These are phyloP conservation scores for Catharus minimus DNA, from an alignment of 2,113 vertebrate genomes.

Conservation along the genomic window DNA sequence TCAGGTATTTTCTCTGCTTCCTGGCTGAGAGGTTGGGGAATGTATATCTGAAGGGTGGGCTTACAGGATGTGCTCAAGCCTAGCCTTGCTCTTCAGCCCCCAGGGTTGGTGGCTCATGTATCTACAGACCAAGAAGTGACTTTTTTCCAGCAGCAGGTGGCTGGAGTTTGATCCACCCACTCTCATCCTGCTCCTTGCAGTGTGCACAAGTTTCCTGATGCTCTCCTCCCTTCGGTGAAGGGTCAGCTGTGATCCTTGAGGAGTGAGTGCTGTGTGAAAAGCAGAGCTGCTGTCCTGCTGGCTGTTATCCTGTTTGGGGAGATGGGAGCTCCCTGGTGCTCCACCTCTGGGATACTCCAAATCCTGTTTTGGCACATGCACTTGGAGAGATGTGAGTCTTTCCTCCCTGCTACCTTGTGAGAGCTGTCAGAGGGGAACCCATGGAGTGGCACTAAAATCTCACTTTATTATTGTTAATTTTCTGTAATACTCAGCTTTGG, in stretches of 20 bases:
- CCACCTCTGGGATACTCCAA: background rate
- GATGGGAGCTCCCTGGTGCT: accelerated
- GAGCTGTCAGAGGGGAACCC: background rate
- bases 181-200: background rate
- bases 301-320: background rate
- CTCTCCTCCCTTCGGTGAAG: background rate
- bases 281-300: background rate
- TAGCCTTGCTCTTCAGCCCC: background rate
- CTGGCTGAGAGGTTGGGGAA: background rate
- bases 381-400: background rate
- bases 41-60: background rate
- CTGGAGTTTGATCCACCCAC: background rate
- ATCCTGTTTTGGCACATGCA: accelerated
- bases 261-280: background rate
- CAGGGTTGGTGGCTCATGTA: background rate
- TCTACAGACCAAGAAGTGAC: background rate
- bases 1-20: background rate
- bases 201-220: background rate
- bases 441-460: background rate
- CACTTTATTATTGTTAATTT: constrained; percentile 1
- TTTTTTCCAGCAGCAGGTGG: background rate
- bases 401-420: background rate
- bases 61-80: background rate
- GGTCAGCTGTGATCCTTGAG: background rate
- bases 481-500: background rate